Evolutionary conservation across 2,113 vertebrate species (phyloP), one percentile per base, ranked within the genome.

Genomic region (Dasyurus viverrinus): DNA sequence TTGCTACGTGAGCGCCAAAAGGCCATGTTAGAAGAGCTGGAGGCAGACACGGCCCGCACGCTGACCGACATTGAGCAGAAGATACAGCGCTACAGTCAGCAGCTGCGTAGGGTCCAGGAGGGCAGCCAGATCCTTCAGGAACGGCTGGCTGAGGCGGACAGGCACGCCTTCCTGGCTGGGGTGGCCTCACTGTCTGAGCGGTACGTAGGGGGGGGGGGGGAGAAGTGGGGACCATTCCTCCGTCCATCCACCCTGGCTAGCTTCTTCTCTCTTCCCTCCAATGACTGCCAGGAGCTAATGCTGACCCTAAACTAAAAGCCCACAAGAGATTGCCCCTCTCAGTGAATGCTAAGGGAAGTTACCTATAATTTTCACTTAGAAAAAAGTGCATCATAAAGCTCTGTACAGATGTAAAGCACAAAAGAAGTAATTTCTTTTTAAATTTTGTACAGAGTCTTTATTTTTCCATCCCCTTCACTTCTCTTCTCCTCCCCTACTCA

Each of bases 21-120:
- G 98, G 99, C 99, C 94, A 99, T 99, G 99, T 98, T 99, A 98
- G 99, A 99, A 97, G 99, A 99, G 98, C 99, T 99, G 98, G 99
- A 99, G 99, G 98, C 99, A 0, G 99, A 99, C 97, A 99, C 99
- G 0, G 99, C 99, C 0, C 99, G 99, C 93, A 99, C 99, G 0
- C 98, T 99, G 90, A 98, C 99, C 0, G 99, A 99, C 98, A 99
- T 99, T 0, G 99, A 99, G 98, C 99, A 99, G 98, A 99, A 99
- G 98, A 99, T 99, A 98, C 99, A 99, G 96, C 99, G 99, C 95
- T 99, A 99, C 98, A 99, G 99, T 98, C 99, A 99, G 98, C 99
- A 99, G 98, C 99, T 99, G 94, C 99, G 99, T 22, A 99, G 99
- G 94, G 99, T 99, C 90, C 99, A 99, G 98, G 99, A 99, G 96